A percentile compares a stretch with the other conserved stretches of the same genome.
These are phyloP conservation scores for Fundulus diaphanus DNA, from an alignment of 2,797 vertebrate species.

Conservation along the genomic window DNA sequence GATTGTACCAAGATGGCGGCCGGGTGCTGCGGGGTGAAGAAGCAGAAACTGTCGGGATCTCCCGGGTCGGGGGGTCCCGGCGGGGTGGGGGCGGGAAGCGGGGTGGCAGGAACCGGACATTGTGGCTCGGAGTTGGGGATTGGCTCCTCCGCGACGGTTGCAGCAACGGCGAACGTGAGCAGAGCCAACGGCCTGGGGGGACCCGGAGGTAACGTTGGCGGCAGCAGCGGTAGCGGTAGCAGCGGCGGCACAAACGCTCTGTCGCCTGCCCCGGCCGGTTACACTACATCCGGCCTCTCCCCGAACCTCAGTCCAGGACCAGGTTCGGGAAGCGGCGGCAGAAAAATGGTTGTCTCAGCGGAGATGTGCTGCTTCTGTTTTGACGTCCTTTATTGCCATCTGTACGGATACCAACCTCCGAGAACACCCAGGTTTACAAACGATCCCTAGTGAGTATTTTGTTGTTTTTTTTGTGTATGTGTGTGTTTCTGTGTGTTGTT, in stretches of 20 bases:
- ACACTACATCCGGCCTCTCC: conserved; percentile 86
- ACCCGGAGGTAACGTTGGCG: conserved; percentile 85
- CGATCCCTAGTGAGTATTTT: conserved; percentile 93
- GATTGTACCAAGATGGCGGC: conserved; percentile 99
- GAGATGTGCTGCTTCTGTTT: conserved; percentile 99
- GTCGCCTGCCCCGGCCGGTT: conserved; percentile 82
- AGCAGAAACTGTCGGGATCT: conserved; percentile 99
- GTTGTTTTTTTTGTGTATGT: conserved; percentile 63
- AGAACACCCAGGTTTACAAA: conserved; percentile 99
- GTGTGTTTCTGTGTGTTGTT: conserved; percentile 40
- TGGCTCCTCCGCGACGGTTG: conserved; percentile 85
- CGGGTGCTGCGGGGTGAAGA: conserved; percentile 99
- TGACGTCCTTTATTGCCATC: conserved; percentile 99
- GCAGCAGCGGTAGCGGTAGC: conserved; percentile 76
- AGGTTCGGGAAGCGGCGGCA: conserved; percentile 88
- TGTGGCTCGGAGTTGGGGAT: conserved; percentile 90
- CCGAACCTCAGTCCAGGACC: conserved; percentile 86
- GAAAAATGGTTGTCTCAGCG: conserved; percentile 97
- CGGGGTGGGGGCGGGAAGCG: conserved; percentile 87
- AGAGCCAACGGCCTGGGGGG: conserved; percentile 87
- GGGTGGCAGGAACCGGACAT: conserved; percentile 90
- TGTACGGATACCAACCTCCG: conserved; percentile 98
- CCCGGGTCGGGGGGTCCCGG: conserved; percentile 93
- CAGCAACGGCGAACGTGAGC: conserved; percentile 83
- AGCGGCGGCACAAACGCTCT: conserved; percentile 82